Evolutionary conservation across 2,888 invertebrate genomes (phyloP), one percentile per base, ranked within the genome.

Genomic region (Ormyrus nitidulus): DNA sequence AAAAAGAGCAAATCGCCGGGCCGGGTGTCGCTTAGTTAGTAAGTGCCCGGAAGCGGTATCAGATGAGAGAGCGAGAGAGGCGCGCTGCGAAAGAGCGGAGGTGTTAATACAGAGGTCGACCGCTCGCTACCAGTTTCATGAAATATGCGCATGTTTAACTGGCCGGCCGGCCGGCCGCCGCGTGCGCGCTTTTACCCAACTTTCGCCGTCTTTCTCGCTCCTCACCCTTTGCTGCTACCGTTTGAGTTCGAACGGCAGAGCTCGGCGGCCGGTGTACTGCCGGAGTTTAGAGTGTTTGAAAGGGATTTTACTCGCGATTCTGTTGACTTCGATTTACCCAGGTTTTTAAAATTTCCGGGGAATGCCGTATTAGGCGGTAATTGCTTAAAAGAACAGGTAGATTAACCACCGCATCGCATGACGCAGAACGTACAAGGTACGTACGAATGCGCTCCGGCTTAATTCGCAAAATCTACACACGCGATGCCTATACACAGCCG

Each of bases 71-170:
- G 82, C 74, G 80, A 80, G 77, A 72, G 80, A 78, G 70, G 73
- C 59, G 65, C 80, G 75, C 59, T 53, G 70, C 69, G 64, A 75
- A 70, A 75, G 79, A 79, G 73, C 85, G 86, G 86, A 90, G 89
- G 89, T 89, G 90, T 90, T 90, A 90, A 90, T 90, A 89, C 89
- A 90, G 90, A 89, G 89, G 89, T 89, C 89, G 89, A 86, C 87
- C 88, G 88, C 86, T 86, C 85, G 87, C 87, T 87, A 89, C 88
- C 88, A 89, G 89, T 90, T 90, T 90, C 90, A 90, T 90, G 89
- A 89, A 90, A 90, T 90, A 90, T 90, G 90, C 90, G 89, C 90
- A 90, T 90, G 89, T 90, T 90, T 90, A 90, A 90, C 89, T 88
- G 90, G 88, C 83, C 83, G 82, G 82, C 10, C 11, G 51, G 48